Base-by-base conservation (phyloP, 2,888 invertebrate species). In the Microctonus brassicae region DNA sequence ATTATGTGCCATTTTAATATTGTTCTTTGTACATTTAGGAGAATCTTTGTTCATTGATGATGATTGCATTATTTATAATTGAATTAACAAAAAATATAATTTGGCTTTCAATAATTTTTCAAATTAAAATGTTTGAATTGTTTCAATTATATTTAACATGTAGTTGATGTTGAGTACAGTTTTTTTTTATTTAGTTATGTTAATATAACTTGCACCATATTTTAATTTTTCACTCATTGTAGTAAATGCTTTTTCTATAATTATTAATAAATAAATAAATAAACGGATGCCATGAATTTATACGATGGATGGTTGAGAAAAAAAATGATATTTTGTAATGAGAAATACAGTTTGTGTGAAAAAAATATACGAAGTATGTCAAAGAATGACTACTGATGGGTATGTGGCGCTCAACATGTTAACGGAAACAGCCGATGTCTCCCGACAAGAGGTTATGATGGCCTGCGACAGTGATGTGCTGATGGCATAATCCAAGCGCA, bases 51-150 rank as follows among this genome's bases (percentile, higher is more conserved):
- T 58, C 9, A 20, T 17, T n/a, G n/a, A n/a, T n/a, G n/a, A n/a
- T n/a, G 58, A 58, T 33, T 58, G 58, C 58, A 58, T 58, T n/a
- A 13, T 53, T n/a, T 4, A 47, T n/a, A 7, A 47, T 47, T n/a
- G 9, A 34, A 34, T 58, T 58, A 4, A 5, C 20, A 1, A 34
- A 34, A 17, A 7, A 47, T 39, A n/a, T n/a, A n/a, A n/a, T n/a
- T n/a, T n/a, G n/a, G n/a, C n/a, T n/a, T n/a, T n/a, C n/a, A n/a
- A n/a, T n/a, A n/a, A n/a, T n/a, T n/a, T n/a, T n/a, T n/a, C n/a
- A n/a, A n/a, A n/a, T n/a, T n/a, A n/a, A n/a, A n/a, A n/a, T n/a
- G n/a, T 34, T 61, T 22, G 22, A 10, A 22, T 17, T 39, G 13
- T 17, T 61, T 20, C 33, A 36, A 60, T 17, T 58, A 17, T 22